Evolutionary conservation across 2,888 invertebrate genomes (phyloP).

Genomic region (Chrysomela aeneicollis): DNA sequence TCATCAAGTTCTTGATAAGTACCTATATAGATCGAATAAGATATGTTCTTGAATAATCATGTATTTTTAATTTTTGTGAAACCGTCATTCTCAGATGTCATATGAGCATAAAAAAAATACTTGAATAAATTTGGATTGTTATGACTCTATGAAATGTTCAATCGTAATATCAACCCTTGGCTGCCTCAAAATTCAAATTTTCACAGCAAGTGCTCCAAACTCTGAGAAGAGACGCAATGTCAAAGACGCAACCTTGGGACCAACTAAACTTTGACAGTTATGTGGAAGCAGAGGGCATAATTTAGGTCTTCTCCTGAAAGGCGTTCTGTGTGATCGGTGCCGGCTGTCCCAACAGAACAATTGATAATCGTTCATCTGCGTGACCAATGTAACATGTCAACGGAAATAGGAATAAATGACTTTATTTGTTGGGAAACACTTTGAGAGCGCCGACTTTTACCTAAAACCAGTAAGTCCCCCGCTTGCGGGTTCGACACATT

Average conservation of each 20-base stretch:
- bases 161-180: too few species aligned
- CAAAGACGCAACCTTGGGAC: background rate
- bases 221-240: background rate
- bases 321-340: conserved; percentile 35
- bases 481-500: conserved; percentile 13
- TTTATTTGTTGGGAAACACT: conserved; percentile 53
- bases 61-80: too few species aligned
- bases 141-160: too few species aligned
- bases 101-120: too few species aligned
- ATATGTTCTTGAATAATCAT: too few species aligned
- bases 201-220: background rate
- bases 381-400: conserved; percentile 53
- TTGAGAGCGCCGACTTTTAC: conserved; percentile 45
- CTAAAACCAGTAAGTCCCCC: conserved; percentile 32
- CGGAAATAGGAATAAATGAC: conserved; percentile 51
- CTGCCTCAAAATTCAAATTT: too few species aligned
- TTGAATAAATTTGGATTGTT: too few species aligned
- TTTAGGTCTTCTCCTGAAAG: conserved; percentile 37
- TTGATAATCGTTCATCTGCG: conserved; percentile 50
- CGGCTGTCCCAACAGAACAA: conserved; percentile 41
- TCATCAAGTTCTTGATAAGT: too few species aligned
- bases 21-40: too few species aligned
- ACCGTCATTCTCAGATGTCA: too few species aligned
- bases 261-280: conserved; percentile 14
- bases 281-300: conserved; percentile 33